Base-by-base conservation (phyloP, 2,797 vertebrate species). In the Silurus lanzhouensis region DNA sequence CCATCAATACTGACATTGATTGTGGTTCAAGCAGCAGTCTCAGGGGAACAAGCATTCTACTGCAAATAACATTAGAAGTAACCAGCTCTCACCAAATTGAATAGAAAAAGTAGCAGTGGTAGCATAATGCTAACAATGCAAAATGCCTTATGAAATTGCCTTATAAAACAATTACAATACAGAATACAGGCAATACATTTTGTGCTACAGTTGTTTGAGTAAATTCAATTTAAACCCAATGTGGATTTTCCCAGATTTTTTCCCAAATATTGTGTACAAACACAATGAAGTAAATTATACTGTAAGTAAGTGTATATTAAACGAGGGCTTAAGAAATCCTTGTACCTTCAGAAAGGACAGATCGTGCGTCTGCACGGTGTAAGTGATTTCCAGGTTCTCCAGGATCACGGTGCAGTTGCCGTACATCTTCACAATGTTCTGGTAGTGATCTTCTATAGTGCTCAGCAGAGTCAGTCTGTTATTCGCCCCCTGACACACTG, bases 351-450 rank as follows among this genome's bases (percentile, higher is more conserved):
- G 94, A 91, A 99, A 99, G 84, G 96, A 97, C 82, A 98, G 93
- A 91, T 99, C 96, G 0, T 93, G 95, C 46, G 95, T 91, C 20
- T 92, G 92, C 10, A 96, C 94, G 86, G 96, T 93, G 0, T 98
- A 90, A 1, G 98, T 98, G 85, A 99, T 94, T 91, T 99, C 98
- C 92, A 99, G 92, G 91, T 99, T 99, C 89, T 98, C 97, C 80
- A 99, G 94, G 5, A 99, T 93, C 86, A 99, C 95, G 1, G 97
- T 97, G 17, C 98, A 99, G 92, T 97, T 98, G 90, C 96, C 97
- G 93, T 98, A 98, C 92, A 97, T 97, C 92, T 95, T 96, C 89
- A 96, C 95, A 86, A 99, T 93, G 91, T 95, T 97, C 88, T 92
- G 91, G 88, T 98, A 99, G 92, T 99, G 98, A 86, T 97, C 95